These are phyloP conservation scores for Mesoclemmys tuberculata DNA, from an alignment of 2,113 vertebrate species.

Conservation along the genomic window DNA sequence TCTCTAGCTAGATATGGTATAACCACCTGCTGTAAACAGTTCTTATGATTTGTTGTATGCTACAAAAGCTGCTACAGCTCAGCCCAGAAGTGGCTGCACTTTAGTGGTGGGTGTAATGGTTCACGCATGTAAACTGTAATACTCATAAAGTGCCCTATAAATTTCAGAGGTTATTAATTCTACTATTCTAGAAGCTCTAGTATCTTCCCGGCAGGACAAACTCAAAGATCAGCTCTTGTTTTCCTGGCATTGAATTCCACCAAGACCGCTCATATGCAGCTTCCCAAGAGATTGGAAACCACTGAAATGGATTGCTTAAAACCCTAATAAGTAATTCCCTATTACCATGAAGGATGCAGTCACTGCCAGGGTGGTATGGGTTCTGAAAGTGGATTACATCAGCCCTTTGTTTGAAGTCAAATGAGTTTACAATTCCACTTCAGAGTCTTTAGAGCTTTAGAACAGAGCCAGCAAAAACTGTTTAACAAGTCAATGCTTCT, in stretches of 20 bases:
- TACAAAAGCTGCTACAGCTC: neutral
- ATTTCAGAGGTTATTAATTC: neutral
- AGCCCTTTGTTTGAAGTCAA: slow-evolving; percentile 70
- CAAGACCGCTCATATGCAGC: slow-evolving; percentile 23
- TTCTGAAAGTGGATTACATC: slow-evolving; percentile 75
- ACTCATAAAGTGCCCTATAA: slow-evolving; percentile 12
- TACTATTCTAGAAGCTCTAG: slow-evolving; percentile 11
- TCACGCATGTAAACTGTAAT: neutral
- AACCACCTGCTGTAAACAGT: neutral
- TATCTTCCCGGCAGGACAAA: neutral
- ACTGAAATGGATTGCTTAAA: slow-evolving; percentile 58
- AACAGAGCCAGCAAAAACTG: slow-evolving; percentile 63
- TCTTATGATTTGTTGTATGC: neutral
- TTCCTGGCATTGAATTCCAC: slow-evolving; percentile 13
- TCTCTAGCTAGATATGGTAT: neutral
- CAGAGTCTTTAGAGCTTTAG: slow-evolving; percentile 63
- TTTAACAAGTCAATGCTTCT: slow-evolving; percentile 71
- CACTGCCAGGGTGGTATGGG: slow-evolving; percentile 53
- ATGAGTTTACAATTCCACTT: slow-evolving; percentile 70
- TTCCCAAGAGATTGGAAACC: slow-evolving; percentile 47
- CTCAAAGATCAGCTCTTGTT: slow-evolving; percentile 28
- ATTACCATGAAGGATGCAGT: slow-evolving; percentile 38
- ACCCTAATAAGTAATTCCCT: slow-evolving; percentile 56
- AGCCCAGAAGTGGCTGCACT: neutral
- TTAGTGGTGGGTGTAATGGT: neutral